Percentiles rank a stretch among this genome's conserved stretches.
Conservation (phyloP, 2,797 vertebrate species). For the Coracias cyanogaster region DNA sequence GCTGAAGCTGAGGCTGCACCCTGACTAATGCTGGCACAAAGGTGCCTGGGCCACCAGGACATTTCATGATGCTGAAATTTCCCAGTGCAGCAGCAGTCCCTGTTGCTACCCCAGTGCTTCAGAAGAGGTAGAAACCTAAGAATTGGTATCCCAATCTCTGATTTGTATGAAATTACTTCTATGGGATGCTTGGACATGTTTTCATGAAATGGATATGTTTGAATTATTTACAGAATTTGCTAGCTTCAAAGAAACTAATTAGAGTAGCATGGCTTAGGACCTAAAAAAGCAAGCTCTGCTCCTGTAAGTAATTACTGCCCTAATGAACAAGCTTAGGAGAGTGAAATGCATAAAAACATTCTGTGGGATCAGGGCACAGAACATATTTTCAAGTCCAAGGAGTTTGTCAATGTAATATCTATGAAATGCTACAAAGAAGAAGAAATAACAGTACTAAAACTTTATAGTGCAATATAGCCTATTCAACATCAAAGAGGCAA, state of each 20-base stretch:
- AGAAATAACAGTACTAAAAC: neutral
- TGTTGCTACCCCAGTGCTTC: neutral
- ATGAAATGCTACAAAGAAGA: neutral
- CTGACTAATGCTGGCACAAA: rapidly evolving
- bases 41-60: neutral
- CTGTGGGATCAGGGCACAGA: neutral
- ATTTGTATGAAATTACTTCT: neutral
- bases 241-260: conserved; percentile 55
- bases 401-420: neutral
- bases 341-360: conserved; percentile 1
- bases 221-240: conserved; percentile 53
- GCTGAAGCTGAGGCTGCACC: neutral
- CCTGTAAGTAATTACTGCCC: conserved; percentile 33
- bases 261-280: conserved; percentile 10
- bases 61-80: neutral
- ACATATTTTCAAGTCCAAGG: conserved; percentile 1
- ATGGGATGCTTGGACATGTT: neutral
- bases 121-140: neutral
- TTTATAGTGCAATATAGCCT: neutral
- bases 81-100: neutral
- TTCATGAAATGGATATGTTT: conserved; percentile 5
- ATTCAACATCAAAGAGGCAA: neutral
- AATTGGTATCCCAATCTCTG: neutral
- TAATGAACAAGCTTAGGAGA: conserved; percentile 39
- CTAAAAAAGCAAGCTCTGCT: conserved; percentile 13